phyloP scores from a whole-genome alignment of 2,888 invertebrate species.

The Galerucella pusilla region DNA sequence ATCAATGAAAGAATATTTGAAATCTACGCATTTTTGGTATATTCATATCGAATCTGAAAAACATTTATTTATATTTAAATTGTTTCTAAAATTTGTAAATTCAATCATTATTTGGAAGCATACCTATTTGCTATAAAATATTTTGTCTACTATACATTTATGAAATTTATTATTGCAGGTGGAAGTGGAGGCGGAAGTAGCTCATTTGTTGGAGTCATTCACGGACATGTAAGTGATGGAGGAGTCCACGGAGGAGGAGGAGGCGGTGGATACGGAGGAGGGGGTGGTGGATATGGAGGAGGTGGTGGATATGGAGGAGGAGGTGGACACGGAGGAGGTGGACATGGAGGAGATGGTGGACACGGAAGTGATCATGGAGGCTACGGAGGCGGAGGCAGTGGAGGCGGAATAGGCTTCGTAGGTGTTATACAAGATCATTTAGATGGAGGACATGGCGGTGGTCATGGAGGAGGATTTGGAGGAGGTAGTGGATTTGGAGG shows the following conservation, averaged over 20 bases:
- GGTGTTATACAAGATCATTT: constrained; percentile 12
- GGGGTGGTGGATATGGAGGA: not conserved
- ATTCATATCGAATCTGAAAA: no score
- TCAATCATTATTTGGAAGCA: not conserved
- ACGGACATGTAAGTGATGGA: not conserved
- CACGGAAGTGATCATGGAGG: constrained; percentile 1
- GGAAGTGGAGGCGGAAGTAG: not conserved
- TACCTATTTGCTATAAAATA: not conserved
- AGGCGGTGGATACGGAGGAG: constrained; percentile 1
- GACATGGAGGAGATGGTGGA: not conserved
- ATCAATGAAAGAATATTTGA: no score
- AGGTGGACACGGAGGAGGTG: not conserved
- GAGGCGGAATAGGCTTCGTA: constrained; percentile 6
- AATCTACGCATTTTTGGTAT: no score
- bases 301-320: constrained; percentile 20
- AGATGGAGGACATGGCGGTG: not conserved
- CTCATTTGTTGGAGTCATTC: constrained; percentile 6
- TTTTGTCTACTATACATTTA: not conserved
- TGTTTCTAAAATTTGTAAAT: no score
- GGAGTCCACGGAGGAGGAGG: constrained; percentile 4
- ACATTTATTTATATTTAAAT: no score
- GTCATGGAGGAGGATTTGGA: constrained; percentile 10
- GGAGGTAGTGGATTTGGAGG: constrained; percentile 28
- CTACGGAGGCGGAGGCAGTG: not conserved
- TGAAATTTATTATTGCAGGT: not conserved